These are phyloP conservation scores for Esox niger DNA, from an alignment of 2,113 vertebrate genomes.

Conservation along the genomic window DNA sequence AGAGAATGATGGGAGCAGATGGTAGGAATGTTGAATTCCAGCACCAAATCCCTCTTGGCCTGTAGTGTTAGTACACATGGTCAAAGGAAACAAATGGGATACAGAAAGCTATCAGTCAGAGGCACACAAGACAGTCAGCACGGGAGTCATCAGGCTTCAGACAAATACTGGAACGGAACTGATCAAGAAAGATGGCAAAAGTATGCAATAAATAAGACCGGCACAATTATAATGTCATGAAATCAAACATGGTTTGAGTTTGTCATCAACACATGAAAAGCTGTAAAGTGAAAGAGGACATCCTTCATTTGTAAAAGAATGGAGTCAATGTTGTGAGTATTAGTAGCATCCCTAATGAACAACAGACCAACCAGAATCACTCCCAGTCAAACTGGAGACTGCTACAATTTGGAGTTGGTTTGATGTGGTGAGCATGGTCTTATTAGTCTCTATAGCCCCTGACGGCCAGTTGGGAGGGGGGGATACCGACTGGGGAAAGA, in stretches of 20 bases:
- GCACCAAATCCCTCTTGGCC: no score
- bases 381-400: not conserved
- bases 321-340: not conserved
- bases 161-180: not conserved
- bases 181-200: no score
- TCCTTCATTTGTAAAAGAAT: not conserved
- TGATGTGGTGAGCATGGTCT: no score
- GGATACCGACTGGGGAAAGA: no score
- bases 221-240: not conserved
- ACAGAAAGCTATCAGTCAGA: not conserved
- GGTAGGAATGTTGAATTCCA: not conserved
- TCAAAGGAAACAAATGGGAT: not conserved
- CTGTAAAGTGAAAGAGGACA: no score
- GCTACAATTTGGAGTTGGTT: no score
- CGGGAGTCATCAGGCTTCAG: no score
- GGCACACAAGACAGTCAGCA: not conserved
- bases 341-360: not conserved
- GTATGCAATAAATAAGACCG: not conserved
- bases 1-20: not conserved
- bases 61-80: conserved; percentile 16
- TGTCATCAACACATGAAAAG: no score
- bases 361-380: not conserved
- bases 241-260: no score
- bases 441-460: no score
- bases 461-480: no score